Evolutionary conservation across 2,888 invertebrate species (phyloP).

Genomic region (Tetranychus piercei): DNA sequence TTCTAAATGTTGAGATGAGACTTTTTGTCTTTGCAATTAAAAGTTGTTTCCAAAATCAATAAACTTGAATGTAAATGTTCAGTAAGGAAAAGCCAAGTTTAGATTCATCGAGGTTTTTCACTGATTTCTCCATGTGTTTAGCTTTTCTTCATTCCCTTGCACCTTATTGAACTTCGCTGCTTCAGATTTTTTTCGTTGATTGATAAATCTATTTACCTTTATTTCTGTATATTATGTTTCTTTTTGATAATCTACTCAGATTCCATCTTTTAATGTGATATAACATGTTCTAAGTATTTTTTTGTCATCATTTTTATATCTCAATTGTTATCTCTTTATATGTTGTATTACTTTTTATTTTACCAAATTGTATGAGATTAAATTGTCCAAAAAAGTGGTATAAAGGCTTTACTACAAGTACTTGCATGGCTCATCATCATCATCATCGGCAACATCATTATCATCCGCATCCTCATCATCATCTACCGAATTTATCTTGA

Average conservation of each 20-base stretch:
- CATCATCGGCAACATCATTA: neutral
- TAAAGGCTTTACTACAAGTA: neutral
- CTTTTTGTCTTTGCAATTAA: too few species aligned
- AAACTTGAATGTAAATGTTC: too few species aligned
- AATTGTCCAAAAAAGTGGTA: neutral
- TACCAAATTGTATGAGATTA: slow-evolving; percentile 1
- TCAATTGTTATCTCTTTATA: neutral
- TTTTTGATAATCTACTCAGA: neutral
- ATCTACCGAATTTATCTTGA: neutral
- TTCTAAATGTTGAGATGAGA: too few species aligned
- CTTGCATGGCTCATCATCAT: neutral
- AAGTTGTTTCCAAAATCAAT: too few species aligned
- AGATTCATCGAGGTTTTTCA: too few species aligned
- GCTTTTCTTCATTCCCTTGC: too few species aligned
- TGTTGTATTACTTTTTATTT: neutral
- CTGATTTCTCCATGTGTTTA: too few species aligned
- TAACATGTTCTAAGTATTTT: neutral
- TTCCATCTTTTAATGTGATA: neutral
- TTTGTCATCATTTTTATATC: neutral
- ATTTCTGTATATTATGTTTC: neutral
- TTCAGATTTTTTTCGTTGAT: neutral
- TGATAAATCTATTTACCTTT: neutral
- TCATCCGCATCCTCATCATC: neutral
- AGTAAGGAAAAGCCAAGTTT: too few species aligned
- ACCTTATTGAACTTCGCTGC: too few species aligned